Conservation (phyloP, 2,113 vertebrate genomes). For the Microtus richardsoni region DNA sequence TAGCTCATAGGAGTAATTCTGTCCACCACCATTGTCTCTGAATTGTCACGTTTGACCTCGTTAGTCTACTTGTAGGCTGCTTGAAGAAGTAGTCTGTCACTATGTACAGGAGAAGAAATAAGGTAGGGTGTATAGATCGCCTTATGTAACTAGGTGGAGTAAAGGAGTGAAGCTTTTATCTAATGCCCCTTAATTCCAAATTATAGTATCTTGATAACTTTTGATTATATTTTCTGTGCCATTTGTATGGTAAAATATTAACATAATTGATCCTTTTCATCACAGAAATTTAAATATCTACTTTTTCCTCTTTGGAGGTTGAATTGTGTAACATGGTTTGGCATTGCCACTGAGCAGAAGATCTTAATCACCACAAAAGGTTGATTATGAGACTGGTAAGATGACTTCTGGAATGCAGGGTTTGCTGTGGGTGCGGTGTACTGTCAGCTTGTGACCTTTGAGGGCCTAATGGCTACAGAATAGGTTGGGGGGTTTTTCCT, state of each 20-base stretch:
- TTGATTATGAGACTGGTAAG: conserved; percentile 60
- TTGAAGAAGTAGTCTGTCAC: background rate
- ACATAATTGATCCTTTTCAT: conserved; percentile 29
- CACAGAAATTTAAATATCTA: conserved; percentile 58
- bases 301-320: conserved; percentile 60
- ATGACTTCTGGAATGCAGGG: conserved; percentile 36
- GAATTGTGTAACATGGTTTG: conserved; percentile 61
- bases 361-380: conserved; percentile 45
- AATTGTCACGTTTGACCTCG: background rate
- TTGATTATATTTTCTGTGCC: conserved; percentile 28
- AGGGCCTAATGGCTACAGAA: background rate
- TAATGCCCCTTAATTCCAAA: background rate
- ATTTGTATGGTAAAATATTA: conserved; percentile 20
- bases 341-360: conserved; percentile 52
- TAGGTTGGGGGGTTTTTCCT: conserved; percentile 14
- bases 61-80: background rate
- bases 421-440: background rate
- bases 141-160: background rate
- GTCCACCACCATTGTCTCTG: background rate
- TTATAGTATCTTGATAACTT: background rate
- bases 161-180: background rate
- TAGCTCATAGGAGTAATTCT: conserved; percentile 21
- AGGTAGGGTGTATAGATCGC: background rate
- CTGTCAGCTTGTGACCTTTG: background rate
- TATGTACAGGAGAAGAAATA: conserved; percentile 5